A percentile compares a stretch with the other conserved stretches of the same genome.
phyloP scores from a whole-genome alignment of 2,113 vertebrate genomes.

The Trichechus manatus region DNA sequence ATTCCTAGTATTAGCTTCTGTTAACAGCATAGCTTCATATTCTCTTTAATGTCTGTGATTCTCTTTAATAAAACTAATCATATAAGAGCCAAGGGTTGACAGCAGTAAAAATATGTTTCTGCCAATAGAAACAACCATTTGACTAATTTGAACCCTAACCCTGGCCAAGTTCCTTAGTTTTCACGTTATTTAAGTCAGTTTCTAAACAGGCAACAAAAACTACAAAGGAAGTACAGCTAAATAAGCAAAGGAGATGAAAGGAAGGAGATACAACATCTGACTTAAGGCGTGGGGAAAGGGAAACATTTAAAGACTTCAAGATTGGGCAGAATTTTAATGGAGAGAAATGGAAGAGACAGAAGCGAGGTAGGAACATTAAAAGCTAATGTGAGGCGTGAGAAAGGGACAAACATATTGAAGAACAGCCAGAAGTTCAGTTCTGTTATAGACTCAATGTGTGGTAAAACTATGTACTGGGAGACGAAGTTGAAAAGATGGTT shows the following conservation, averaged over 20 bases:
- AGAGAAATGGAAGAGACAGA: slow-evolving; percentile 42
- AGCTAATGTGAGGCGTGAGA: slow-evolving; percentile 46
- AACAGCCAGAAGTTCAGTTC: background rate
- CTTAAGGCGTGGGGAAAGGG: background rate
- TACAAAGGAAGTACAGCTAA: background rate
- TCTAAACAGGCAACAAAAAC: background rate
- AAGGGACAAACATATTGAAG: background rate
- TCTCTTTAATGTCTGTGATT: slow-evolving; percentile 61
- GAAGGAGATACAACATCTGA: background rate
- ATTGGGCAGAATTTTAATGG: slow-evolving; percentile 8
- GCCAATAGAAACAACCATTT: slow-evolving; percentile 54
- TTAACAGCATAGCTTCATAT: slow-evolving; percentile 12
- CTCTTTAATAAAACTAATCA: slow-evolving; percentile 65
- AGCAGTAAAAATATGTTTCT: slow-evolving; percentile 63
- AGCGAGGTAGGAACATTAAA: slow-evolving; percentile 19
- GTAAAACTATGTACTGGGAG: background rate
- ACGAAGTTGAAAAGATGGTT: background rate
- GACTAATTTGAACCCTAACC: slow-evolving; percentile 58
- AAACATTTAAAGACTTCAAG: background rate
- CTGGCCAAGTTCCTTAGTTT: slow-evolving; percentile 8
- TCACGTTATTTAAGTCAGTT: slow-evolving; percentile 53
- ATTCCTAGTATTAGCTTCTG: slow-evolving; percentile 44
- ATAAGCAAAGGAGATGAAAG: slow-evolving; percentile 20
- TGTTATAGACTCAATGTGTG: no score
- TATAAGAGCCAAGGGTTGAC: slow-evolving; percentile 60